A percentile compares a stretch with the other conserved stretches of the same genome.
Evolutionary conservation across 2,888 invertebrate species (phyloP).

Genomic region (Lypha dubia): DNA sequence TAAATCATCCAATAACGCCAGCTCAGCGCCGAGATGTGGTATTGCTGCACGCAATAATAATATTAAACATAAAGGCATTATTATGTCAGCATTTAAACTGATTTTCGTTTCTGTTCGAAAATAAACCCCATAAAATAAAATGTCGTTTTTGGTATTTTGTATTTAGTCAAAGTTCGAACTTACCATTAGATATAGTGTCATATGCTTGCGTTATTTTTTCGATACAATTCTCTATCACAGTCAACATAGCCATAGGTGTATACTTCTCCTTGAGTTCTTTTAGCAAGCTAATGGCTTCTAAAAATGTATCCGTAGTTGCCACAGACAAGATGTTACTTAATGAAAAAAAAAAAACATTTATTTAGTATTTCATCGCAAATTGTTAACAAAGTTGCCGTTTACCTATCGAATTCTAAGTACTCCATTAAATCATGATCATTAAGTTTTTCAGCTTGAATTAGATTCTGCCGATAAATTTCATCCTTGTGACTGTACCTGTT

Average conservation of each 20-base stretch:
- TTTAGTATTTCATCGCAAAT: not conserved
- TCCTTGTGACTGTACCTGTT: constrained; percentile 82
- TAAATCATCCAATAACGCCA: constrained; percentile 82
- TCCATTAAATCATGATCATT: constrained; percentile 78
- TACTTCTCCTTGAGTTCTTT: constrained; percentile 82
- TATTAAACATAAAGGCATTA: constrained; percentile 82
- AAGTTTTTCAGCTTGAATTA: constrained; percentile 80
- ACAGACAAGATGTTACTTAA: constrained; percentile 74
- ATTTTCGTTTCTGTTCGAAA: constrained; percentile 76
- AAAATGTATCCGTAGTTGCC: constrained; percentile 78
- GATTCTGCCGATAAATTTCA: constrained; percentile 82
- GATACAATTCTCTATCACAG: constrained; percentile 82
- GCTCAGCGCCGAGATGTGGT: constrained; percentile 83
- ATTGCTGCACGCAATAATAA: constrained; percentile 82
- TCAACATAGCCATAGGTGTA: constrained; percentile 83
- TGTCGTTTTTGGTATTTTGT: not conserved
- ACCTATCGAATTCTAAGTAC: constrained; percentile 79
- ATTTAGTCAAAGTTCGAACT: constrained; percentile 24
- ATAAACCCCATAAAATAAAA: constrained; percentile 6
- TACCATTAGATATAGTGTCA: constrained; percentile 79
- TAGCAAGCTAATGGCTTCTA: constrained; percentile 79
- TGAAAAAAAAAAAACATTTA: not conserved
- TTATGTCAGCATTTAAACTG: constrained; percentile 81
- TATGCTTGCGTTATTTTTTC: constrained; percentile 81
- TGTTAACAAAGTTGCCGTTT: not conserved